phyloP scores from a whole-genome alignment of 2,888 invertebrate genomes.

The Caenorhabditis doughertyi region DNA sequence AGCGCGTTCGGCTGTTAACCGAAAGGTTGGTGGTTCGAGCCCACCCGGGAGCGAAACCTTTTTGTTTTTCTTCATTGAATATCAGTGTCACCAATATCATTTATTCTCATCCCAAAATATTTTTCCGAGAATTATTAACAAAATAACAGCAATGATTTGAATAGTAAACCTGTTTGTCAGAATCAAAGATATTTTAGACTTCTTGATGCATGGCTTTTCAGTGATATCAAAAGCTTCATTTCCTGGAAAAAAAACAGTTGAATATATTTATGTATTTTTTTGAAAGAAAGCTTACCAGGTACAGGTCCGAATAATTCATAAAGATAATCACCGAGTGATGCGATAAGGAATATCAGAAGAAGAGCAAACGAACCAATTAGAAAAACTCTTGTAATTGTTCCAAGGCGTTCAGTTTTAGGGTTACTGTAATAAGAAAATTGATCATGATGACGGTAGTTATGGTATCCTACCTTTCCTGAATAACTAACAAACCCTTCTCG shows the following conservation, averaged over 20 bases:
- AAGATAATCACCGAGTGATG: background rate
- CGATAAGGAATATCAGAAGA: background rate
- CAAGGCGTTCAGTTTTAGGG: background rate
- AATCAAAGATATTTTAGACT: background rate
- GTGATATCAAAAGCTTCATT: too few species aligned
- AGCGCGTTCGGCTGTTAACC: conserved; percentile 82
- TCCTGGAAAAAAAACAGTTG: background rate
- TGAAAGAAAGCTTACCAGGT: too few species aligned
- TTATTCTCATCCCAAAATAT: background rate
- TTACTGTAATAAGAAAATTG: background rate
- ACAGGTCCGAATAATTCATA: background rate
- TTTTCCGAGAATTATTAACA: background rate
- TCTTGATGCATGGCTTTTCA: background rate
- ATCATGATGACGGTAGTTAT: background rate
- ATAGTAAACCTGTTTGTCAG: background rate
- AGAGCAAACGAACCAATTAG: background rate
- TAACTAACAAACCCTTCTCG: background rate
- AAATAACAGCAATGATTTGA: background rate
- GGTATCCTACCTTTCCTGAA: background rate
- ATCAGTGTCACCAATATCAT: background rate
- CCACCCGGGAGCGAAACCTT: conserved; percentile 76
- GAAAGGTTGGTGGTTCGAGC: conserved; percentile 82
- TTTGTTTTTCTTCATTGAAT: background rate
- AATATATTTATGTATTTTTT: too few species aligned
- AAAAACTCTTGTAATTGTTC: background rate